Conservation (phyloP, 2,888 invertebrate genomes). For the Entomobrya multifasciata region DNA sequence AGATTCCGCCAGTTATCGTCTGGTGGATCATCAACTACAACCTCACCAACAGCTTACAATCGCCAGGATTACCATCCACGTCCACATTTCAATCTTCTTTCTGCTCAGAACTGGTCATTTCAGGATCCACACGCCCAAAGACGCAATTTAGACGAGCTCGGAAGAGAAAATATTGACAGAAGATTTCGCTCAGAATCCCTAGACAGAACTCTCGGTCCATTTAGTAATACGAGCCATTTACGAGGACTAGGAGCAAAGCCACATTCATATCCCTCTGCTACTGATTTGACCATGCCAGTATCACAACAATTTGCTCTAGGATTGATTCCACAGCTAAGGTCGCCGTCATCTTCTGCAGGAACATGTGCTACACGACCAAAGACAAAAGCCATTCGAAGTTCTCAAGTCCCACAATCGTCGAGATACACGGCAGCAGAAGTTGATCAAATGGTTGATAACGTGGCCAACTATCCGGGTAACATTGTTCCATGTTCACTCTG, state of each 20-base stretch:
- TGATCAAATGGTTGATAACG: constrained; percentile 78
- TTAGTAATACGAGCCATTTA: neutral
- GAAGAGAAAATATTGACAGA: constrained; percentile 9
- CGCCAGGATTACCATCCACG: neutral
- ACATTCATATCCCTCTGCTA: constrained; percentile 42
- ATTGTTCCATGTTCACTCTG: constrained; percentile 79
- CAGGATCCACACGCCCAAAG: constrained; percentile 9
- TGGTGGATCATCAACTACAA: neutral
- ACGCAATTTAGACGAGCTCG: constrained; percentile 5
- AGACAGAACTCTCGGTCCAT: constrained; percentile 3
- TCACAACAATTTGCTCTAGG: constrained; percentile 24
- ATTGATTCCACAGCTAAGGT: constrained; percentile 50
- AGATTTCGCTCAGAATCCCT: constrained; percentile 32
- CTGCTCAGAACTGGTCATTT: constrained; percentile 45
- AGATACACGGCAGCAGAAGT: constrained; percentile 78
- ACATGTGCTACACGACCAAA: constrained; percentile 53
- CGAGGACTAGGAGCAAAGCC: constrained; percentile 10
- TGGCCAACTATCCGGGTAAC: constrained; percentile 77
- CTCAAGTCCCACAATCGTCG: constrained; percentile 77
- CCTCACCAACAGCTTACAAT: constrained; percentile 18
- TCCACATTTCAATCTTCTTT: constrained; percentile 29
- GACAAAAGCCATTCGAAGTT: constrained; percentile 76
- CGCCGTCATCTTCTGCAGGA: constrained; percentile 24
- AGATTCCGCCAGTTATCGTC: neutral
- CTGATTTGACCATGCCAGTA: constrained; percentile 19